phyloP scores from a whole-genome alignment of 1,140 invertebrate genomes.

The Heliothis subflexa region DNA sequence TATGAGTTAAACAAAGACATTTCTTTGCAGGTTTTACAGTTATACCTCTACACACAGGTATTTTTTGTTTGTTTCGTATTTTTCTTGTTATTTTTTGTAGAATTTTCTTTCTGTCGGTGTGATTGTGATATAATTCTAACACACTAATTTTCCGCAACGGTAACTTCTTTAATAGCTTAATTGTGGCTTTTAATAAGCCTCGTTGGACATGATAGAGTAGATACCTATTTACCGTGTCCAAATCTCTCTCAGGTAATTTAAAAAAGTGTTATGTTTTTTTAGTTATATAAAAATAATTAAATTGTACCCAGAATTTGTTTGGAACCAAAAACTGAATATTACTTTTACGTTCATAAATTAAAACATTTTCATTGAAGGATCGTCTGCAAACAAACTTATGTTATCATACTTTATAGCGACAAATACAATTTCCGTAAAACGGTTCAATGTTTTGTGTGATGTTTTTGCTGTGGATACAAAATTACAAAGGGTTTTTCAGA shows the following conservation, averaged over 20 bases:
- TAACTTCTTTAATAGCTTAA: slow-evolving; percentile 1
- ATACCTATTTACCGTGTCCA: too few relatives aligned
- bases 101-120: background rate
- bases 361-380: background rate
- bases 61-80: background rate
- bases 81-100: background rate
- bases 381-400: background rate
- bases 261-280: too few relatives aligned
- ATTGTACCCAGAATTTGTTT: background rate
- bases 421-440: background rate
- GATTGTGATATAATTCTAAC: background rate
- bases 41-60: too few relatives aligned
- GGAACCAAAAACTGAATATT: background rate
- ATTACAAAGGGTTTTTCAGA: background rate
- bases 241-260: too few relatives aligned
- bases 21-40: too few relatives aligned
- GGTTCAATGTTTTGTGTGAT: background rate
- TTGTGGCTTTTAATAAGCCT: background rate
- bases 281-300: background rate
- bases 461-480: background rate
- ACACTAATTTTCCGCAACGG: slow-evolving; percentile 25
- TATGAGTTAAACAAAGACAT: too few relatives aligned
- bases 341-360: background rate
- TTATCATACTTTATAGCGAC: background rate
- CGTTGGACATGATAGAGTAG: background rate